Conservation (phyloP, 2,113 vertebrate species). For the Camelus dromedarius region DNA sequence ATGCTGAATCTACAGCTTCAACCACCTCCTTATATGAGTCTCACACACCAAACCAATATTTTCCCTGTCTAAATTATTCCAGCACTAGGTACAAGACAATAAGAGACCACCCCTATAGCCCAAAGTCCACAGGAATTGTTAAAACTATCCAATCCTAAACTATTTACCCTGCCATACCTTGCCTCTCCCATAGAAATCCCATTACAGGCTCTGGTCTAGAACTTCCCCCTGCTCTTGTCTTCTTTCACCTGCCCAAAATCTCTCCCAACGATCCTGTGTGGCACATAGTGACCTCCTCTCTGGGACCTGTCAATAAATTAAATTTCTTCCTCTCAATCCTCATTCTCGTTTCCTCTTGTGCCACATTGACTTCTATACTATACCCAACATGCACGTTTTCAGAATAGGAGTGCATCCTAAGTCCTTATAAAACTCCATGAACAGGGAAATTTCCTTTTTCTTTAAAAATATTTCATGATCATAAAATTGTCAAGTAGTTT, state of each 20-base stretch:
- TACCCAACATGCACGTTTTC: not conserved
- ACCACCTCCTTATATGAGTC: not conserved
- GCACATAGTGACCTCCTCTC: not conserved
- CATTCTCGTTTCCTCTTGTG: not conserved
- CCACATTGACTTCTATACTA: not conserved
- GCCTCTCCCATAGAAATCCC: not conserved
- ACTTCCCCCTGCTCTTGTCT: not conserved
- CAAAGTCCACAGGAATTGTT: not conserved
- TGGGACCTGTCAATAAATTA: not conserved
- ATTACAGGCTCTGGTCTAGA: not conserved
- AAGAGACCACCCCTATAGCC: not conserved
- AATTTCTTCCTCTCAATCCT: not conserved
- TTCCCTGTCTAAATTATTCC: not conserved
- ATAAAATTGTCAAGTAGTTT: not conserved
- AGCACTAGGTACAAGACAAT: not conserved
- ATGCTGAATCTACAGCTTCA: not conserved
- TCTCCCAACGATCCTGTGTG: not conserved
- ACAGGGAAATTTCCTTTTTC: not conserved
- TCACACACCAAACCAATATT: not conserved
- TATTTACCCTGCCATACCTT: not conserved
- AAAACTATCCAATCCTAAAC: not conserved
- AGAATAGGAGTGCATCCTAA: not conserved
- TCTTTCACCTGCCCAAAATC: not conserved
- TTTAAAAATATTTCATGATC: not conserved
- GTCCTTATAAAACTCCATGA: not conserved